A percentile compares a stretch with the other conserved stretches of the same genome.
Conservation (phyloP, 2,888 invertebrate species). For the Resseliella maxima region DNA sequence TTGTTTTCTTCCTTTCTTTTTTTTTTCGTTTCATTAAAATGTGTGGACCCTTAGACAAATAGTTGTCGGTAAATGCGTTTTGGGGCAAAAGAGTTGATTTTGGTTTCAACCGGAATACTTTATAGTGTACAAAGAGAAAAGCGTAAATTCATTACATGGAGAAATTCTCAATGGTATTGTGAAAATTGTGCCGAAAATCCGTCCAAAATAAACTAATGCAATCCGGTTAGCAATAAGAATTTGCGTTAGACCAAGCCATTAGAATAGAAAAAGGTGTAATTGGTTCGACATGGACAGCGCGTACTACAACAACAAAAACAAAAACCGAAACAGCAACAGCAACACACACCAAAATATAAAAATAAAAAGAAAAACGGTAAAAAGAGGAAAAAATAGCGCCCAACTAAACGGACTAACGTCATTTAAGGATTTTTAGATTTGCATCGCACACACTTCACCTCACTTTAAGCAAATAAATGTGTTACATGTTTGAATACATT, state of each 20-base stretch:
- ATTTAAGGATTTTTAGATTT: constrained; percentile 52
- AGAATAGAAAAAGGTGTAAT: constrained; percentile 51
- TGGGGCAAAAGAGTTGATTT: not conserved
- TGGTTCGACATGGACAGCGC: constrained; percentile 3
- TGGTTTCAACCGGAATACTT: not conserved
- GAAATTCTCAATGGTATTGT: constrained; percentile 46
- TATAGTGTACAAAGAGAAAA: not conserved
- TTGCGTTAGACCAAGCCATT: constrained; percentile 20
- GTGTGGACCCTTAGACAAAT: constrained; percentile 35
- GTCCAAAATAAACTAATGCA: constrained; percentile 37
- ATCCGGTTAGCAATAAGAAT: constrained; percentile 27
- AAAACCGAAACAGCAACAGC: no score
- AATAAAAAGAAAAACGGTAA: no score
- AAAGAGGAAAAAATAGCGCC: constrained; percentile 8
- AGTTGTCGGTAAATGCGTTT: constrained; percentile 24
- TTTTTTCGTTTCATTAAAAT: constrained; percentile 14
- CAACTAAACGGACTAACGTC: constrained; percentile 39
- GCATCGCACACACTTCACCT: constrained; percentile 32
- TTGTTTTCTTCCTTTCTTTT: not conserved
- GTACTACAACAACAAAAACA: no score
- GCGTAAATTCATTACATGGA: constrained; percentile 33
- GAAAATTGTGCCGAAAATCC: constrained; percentile 45
- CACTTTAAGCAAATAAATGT: constrained; percentile 49
- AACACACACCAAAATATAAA: no score
- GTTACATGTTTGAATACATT: not conserved